phyloP scores from a whole-genome alignment of 2,113 vertebrate genomes.

The Notothenia rossii region DNA sequence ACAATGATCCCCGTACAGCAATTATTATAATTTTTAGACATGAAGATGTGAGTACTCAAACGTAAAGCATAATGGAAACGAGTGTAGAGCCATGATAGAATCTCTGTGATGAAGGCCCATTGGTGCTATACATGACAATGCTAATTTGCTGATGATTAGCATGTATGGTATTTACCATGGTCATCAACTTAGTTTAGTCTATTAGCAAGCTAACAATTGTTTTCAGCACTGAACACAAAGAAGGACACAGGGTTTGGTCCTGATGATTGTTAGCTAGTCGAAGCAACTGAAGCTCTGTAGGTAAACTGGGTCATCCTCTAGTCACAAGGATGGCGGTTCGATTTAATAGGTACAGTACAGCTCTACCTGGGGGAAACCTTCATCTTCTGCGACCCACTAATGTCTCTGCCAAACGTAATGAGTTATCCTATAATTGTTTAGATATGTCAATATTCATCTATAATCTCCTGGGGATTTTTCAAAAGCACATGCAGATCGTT shows the following conservation, averaged over 20 bases:
- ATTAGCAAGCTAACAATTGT: not conserved
- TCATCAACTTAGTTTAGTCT: not conserved
- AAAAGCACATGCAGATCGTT: not conserved
- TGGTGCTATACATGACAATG: not conserved
- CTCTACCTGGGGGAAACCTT: not conserved
- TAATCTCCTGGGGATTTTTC: not conserved
- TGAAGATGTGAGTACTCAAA: not conserved
- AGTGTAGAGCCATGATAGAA: not conserved
- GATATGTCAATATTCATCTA: not conserved
- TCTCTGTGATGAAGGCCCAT: not conserved
- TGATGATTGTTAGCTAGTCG: not conserved
- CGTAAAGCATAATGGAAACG: not conserved
- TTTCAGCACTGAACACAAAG: not conserved
- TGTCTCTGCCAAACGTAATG: not conserved
- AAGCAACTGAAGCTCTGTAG: no score
- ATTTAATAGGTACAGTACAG: no score
- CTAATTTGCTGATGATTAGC: not conserved
- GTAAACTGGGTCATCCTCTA: no score
- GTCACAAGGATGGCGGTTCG: no score
- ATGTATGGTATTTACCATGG: not conserved
- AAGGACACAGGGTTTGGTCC: no score
- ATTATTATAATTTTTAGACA: not conserved
- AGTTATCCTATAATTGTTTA: not conserved
- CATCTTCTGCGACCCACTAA: not conserved
- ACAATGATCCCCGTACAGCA: not conserved